These are phyloP conservation scores for Stenchaetothrips biformis DNA, from an alignment of 2,888 invertebrate species.

Conservation along the genomic window DNA sequence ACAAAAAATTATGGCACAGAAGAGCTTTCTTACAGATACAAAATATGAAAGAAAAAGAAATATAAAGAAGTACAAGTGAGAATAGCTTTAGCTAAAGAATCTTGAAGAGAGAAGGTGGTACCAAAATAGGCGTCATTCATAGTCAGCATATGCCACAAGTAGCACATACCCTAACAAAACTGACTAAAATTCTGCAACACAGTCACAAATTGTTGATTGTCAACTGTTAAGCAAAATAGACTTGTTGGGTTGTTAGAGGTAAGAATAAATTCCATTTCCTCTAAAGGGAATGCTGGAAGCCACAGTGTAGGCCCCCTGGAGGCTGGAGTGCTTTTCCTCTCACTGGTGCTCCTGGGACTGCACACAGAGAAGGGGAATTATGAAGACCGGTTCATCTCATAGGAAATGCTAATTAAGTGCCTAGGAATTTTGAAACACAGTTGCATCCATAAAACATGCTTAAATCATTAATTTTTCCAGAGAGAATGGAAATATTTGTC, in stretches of 20 bases:
- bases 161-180: too few species aligned
- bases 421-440: too few species aligned
- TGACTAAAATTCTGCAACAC: not conserved
- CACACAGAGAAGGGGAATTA: not conserved
- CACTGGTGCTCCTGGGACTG: not conserved
- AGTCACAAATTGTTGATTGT: not conserved
- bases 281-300: not conserved
- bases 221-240: not conserved
- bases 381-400: not conserved
- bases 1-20: too few species aligned
- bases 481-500: not conserved
- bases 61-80: too few species aligned
- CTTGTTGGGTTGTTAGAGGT: not conserved
- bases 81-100: too few species aligned
- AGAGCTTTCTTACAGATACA: too few species aligned
- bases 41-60: too few species aligned
- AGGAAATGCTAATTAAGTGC: too few species aligned
- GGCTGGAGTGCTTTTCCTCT: not conserved
- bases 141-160: too few species aligned
- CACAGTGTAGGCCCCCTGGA: not conserved
- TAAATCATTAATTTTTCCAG: not conserved
- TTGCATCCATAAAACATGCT: not conserved
- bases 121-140: too few species aligned
- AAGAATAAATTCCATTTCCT: not conserved
- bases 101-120: too few species aligned